A percentile compares a stretch with the other conserved stretches of the same genome.
Evolutionary conservation across 2,113 vertebrate species (phyloP).

Genomic region (Malurus elegans): DNA sequence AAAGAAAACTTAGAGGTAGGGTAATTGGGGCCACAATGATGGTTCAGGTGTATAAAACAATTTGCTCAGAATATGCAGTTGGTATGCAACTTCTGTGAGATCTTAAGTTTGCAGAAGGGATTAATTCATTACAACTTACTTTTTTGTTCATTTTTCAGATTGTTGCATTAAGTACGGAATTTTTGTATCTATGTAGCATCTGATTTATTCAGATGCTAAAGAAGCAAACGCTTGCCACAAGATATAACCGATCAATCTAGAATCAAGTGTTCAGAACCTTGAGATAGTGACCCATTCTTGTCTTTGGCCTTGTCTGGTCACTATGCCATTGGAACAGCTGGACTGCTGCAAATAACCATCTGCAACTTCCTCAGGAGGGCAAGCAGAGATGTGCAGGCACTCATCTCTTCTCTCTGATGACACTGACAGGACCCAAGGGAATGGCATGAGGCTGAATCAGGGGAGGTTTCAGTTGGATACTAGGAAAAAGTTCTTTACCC

Average conservation of each 20-base stretch:
- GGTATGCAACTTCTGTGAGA: neutral
- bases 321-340: neutral
- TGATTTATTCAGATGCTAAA: neutral
- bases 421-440: neutral
- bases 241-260: neutral
- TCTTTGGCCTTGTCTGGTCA: neutral
- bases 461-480: neutral
- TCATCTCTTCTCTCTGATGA: neutral
- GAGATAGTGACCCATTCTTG: neutral
- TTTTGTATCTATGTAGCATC: neutral
- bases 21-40: neutral
- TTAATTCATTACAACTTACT: neutral
- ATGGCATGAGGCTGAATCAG: neutral
- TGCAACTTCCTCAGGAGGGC: neutral
- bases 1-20: neutral
- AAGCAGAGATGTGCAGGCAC: neutral
- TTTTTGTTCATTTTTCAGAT: neutral
- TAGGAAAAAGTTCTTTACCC: neutral
- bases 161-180: neutral
- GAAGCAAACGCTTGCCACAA: neutral
- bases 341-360: neutral
- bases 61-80: neutral
- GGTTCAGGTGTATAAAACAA: neutral
- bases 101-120: neutral
- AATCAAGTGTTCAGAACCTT: neutral